These are phyloP conservation scores for Drosophila mojavensis DNA, from an alignment of 1,140 invertebrate species.

Conservation along the genomic window DNA sequence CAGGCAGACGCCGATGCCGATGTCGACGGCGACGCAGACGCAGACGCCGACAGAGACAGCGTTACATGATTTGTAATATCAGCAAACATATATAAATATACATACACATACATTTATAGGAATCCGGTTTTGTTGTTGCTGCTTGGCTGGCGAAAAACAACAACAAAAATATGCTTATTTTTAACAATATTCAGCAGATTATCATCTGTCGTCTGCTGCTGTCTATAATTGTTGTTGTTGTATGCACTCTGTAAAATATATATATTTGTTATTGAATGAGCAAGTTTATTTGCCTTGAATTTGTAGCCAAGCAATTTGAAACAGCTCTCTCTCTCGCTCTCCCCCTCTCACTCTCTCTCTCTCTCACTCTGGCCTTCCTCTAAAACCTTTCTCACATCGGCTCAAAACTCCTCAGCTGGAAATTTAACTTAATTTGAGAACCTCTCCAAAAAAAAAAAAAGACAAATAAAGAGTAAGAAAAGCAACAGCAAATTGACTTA, in stretches of 20 bases:
- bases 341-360: neutral
- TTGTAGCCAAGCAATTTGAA: slow-evolving; percentile 46
- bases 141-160: slow-evolving; percentile 28
- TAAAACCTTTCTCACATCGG: slow-evolving; percentile 5
- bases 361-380: too few species aligned
- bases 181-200: slow-evolving; percentile 73
- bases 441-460: slow-evolving; percentile 2
- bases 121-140: slow-evolving; percentile 66
- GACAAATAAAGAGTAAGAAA: slow-evolving; percentile 11
- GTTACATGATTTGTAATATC: slow-evolving; percentile 81
- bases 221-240: slow-evolving; percentile 23
- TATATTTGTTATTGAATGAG: slow-evolving; percentile 48
- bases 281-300: slow-evolving; percentile 67
- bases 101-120: slow-evolving; percentile 28
- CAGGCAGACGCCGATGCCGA: slow-evolving; percentile 59
- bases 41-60: slow-evolving; percentile 45
- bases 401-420: slow-evolving; percentile 31
- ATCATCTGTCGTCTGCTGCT: slow-evolving; percentile 67
- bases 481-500: slow-evolving; percentile 25
- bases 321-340: too few species aligned
- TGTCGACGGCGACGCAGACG: slow-evolving; percentile 14
- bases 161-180: slow-evolving; percentile 62
- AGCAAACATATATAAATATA: slow-evolving; percentile 53
- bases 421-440: slow-evolving; percentile 25
- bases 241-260: slow-evolving; percentile 31